Conservation (phyloP, 2,888 invertebrate genomes). For the Leucophora obtusa region DNA sequence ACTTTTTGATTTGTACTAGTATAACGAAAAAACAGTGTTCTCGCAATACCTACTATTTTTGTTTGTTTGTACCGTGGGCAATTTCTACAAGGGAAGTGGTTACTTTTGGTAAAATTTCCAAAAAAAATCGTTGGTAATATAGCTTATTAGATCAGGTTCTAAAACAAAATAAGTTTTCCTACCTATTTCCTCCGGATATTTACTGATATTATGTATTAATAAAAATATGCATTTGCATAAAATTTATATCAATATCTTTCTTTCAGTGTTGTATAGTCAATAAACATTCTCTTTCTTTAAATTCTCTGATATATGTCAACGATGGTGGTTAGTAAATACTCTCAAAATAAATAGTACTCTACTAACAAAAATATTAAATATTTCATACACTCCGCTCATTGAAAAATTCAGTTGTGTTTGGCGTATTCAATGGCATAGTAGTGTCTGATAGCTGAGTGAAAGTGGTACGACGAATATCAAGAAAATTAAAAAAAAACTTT, state of each 20-base stretch:
- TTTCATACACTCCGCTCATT: conserved; percentile 21
- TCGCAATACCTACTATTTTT: no score
- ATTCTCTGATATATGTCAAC: background rate
- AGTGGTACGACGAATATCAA: conserved; percentile 29
- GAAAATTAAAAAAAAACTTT: background rate
- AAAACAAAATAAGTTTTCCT: no score
- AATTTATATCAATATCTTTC: background rate
- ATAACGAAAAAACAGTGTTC: no score
- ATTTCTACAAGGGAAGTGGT: no score
- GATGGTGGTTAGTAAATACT: conserved; percentile 8
- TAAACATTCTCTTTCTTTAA: background rate
- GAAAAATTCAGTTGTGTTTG: conserved; percentile 54
- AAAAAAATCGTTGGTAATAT: no score
- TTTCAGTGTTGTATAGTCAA: background rate
- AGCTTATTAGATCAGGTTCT: no score
- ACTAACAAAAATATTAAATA: background rate
- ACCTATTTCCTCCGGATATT: no score
- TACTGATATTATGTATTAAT: no score
- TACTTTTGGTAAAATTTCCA: no score
- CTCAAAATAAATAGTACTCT: background rate
- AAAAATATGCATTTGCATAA: no score
- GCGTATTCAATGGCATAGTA: conserved; percentile 38
- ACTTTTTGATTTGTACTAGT: no score
- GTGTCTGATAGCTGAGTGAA: conserved; percentile 25
- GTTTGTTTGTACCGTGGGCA: no score